A percentile compares a stretch with the other conserved stretches of the same genome.
These are phyloP conservation scores for Thaumetopoea pityocampa DNA, from an alignment of 1,140 invertebrate genomes.

Conservation along the genomic window DNA sequence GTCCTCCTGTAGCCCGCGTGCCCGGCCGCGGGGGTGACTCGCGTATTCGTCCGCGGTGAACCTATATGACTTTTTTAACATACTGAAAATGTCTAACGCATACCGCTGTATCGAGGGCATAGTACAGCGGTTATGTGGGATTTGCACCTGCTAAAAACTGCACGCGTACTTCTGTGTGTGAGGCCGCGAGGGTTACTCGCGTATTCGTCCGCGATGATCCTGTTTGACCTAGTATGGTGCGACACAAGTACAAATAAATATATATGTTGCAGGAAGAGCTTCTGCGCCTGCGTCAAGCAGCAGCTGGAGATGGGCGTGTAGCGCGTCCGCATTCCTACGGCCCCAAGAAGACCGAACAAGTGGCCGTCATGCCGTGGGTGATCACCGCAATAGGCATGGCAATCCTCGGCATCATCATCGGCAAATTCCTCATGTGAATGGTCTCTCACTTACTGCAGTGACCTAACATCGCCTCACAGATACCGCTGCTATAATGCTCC, in stretches of 20 bases:
- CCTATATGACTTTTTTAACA: no score
- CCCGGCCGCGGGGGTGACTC: no score
- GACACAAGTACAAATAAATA: background rate
- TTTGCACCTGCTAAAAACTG: no score
- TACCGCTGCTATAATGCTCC: conserved; percentile 51
- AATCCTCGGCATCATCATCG: conserved; percentile 76
- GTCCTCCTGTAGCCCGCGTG: no score
- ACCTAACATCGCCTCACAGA: conserved; percentile 42
- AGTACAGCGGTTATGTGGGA: no score
- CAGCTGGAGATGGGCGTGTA: conserved; percentile 43
- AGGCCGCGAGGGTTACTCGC: background rate
- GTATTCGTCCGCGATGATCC: background rate
- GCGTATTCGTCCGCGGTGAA: no score
- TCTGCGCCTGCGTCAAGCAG: conserved; percentile 69
- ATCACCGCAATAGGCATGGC: conserved; percentile 74
- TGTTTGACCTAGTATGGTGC: background rate
- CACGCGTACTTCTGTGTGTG: no score
- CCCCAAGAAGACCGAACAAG: conserved; percentile 62
- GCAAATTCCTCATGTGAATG: conserved; percentile 79
- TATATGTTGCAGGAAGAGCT: conserved; percentile 73
- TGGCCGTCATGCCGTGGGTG: conserved; percentile 72
- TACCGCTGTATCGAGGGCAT: no score
- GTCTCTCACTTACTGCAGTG: conserved; percentile 25
- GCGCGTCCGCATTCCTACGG: conserved; percentile 62
- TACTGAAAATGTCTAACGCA: no score